A percentile compares a stretch with the other conserved stretches of the same genome.
Evolutionary conservation across 2,888 invertebrate species (phyloP).

Genomic region (Cinara cedri): DNA sequence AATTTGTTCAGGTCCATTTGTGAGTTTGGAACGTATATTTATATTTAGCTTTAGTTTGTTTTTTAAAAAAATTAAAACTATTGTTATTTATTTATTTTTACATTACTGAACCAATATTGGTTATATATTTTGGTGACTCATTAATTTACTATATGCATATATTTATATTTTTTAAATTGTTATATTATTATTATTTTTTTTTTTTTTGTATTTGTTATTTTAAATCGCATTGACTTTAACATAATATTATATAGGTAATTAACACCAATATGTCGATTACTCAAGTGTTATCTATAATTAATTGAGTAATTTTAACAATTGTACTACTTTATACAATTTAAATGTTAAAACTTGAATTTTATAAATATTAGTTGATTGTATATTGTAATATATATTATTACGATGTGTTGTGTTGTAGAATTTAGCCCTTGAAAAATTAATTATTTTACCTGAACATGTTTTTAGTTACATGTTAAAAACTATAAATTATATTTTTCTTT

Average conservation of each 20-base stretch:
- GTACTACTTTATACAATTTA: background rate
- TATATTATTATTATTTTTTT: background rate
- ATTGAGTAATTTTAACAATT: conserved; percentile 4
- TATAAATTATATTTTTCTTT: too few species aligned
- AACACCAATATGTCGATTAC: background rate
- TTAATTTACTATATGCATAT: conserved; percentile 9
- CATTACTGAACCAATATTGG: background rate
- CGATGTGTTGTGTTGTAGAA: too few species aligned
- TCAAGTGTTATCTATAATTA: background rate
- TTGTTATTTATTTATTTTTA: conserved; percentile 28
- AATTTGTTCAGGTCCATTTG: conserved; percentile 4
- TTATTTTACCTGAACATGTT: too few species aligned
- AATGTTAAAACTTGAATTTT: too few species aligned
- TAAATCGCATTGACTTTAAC: background rate
- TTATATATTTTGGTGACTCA: conserved; percentile 18
- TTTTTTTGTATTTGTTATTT: background rate
- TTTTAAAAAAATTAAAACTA: background rate
- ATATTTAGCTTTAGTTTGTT: conserved; percentile 14
- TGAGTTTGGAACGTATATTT: background rate
- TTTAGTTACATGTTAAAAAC: too few species aligned
- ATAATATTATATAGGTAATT: background rate
- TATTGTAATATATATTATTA: too few species aligned
- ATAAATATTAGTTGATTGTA: too few species aligned
- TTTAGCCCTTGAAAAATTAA: too few species aligned
- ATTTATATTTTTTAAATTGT: background rate